phyloP scores from a whole-genome alignment of 2,888 invertebrate species.

The Paralinhomoeus sp. region DNA sequence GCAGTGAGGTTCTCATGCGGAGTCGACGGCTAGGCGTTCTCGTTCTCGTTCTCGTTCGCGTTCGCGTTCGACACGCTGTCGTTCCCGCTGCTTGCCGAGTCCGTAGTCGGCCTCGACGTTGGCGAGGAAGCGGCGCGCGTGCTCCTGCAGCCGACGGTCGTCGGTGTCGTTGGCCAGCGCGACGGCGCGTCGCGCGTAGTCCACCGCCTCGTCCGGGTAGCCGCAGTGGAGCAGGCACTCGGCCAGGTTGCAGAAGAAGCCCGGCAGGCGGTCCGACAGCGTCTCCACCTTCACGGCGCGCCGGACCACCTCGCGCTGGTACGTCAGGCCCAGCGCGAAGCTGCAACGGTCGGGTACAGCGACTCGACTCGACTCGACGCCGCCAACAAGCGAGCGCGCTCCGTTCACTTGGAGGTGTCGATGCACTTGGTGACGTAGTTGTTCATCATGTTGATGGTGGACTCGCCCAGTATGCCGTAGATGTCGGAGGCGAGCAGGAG shows the following conservation, averaged over 20 bases:
- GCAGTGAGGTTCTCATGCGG: too few species aligned
- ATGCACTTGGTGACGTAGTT: not conserved
- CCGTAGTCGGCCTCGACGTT: too few species aligned
- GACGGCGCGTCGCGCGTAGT: not conserved
- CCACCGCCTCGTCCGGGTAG: not conserved
- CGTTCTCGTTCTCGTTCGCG: too few species aligned
- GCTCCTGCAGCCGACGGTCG: too few species aligned
- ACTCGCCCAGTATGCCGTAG: not conserved
- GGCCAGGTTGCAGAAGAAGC: not conserved
- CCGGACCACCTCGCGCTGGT: not conserved
- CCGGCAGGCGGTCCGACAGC: not conserved
- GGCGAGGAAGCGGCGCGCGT: too few species aligned
- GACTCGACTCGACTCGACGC: too few species aligned
- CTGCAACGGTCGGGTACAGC: not conserved
- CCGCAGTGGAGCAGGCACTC: not conserved
- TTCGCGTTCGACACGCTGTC: too few species aligned
- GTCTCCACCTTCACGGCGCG: not conserved
- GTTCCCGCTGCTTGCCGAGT: too few species aligned
- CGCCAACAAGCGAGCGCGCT: too few species aligned
- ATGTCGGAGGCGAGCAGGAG: not conserved
- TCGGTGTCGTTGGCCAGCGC: not conserved
- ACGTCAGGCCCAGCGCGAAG: not conserved
- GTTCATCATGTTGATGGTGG: not conserved
- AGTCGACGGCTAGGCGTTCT: too few species aligned
- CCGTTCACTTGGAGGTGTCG: not conserved